These are phyloP conservation scores for Neoitamus cyanurus DNA, from an alignment of 2,888 invertebrate genomes.

Conservation along the genomic window DNA sequence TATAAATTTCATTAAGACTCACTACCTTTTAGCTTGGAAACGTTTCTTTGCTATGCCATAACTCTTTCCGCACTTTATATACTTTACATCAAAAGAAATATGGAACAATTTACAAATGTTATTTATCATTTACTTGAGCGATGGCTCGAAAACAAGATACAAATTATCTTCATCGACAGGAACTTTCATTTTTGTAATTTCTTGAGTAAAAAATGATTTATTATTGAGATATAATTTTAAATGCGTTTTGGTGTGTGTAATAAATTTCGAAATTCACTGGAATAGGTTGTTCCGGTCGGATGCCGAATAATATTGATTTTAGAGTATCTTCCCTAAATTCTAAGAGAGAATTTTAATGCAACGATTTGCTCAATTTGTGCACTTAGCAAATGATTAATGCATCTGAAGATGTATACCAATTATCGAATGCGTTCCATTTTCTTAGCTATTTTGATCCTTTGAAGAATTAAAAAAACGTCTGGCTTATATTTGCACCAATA, in stretches of 20 bases:
- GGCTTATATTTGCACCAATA: too few relatives aligned
- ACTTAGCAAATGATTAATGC: background rate
- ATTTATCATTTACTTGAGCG: background rate
- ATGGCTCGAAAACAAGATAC: background rate
- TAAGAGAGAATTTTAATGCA: background rate
- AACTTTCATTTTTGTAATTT: background rate
- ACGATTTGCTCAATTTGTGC: background rate
- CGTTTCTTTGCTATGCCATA: background rate
- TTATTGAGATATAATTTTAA: background rate
- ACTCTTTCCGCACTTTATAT: background rate
- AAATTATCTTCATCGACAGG: background rate
- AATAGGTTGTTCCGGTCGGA: too few relatives aligned
- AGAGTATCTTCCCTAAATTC: too few relatives aligned
- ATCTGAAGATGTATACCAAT: background rate
- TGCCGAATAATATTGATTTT: background rate
- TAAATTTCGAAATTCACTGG: background rate
- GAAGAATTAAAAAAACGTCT: background rate
- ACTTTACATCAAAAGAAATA: background rate
- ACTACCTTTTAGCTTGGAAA: background rate
- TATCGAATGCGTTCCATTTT: background rate
- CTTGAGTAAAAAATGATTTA: background rate
- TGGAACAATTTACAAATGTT: background rate
- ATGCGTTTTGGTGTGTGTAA: background rate
- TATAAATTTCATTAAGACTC: background rate
- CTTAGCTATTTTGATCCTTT: background rate